Percentiles rank a stretch among this genome's conserved stretches.
phyloP scores from a whole-genome alignment of 2,113 vertebrate species.

The Vicugna pacos region DNA sequence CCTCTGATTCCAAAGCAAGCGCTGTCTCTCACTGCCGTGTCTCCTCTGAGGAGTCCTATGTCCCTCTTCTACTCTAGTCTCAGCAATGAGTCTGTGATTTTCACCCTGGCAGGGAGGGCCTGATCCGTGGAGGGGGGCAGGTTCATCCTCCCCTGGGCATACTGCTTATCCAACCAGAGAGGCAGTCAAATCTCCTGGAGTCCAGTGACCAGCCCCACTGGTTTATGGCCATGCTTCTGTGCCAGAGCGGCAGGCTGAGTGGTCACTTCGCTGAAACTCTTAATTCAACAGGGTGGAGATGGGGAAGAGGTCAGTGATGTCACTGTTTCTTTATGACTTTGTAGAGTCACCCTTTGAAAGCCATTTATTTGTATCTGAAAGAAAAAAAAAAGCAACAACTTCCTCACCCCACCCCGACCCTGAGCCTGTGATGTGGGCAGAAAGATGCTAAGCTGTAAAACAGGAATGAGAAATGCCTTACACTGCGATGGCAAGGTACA shows the following conservation, averaged over 20 bases:
- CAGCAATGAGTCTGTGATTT: background rate
- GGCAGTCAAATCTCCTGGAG: background rate
- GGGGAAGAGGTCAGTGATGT: background rate
- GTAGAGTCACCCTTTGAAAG: background rate
- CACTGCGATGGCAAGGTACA: background rate
- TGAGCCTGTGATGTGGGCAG: slow-evolving; percentile 60
- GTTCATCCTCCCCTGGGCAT: background rate
- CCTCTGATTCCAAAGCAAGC: background rate
- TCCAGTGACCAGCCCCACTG: background rate
- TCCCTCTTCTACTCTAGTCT: background rate
- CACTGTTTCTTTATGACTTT: background rate
- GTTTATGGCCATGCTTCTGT: background rate
- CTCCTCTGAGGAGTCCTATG: background rate
- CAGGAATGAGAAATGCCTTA: background rate
- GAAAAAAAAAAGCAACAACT: background rate
- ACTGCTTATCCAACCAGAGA: background rate
- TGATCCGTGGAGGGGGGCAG: background rate
- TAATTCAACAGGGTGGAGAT: background rate
- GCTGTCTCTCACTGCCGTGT: background rate
- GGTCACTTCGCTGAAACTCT: background rate
- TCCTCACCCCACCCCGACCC: background rate
- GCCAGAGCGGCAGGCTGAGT: background rate
- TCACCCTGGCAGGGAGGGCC: background rate
- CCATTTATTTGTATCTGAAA: background rate
- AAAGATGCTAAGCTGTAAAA: slow-evolving; percentile 27